A percentile compares a stretch with the other conserved stretches of the same genome.
Conservation (phyloP, 64 coral and sea anemone species). For the Montipora capricornis region DNA sequence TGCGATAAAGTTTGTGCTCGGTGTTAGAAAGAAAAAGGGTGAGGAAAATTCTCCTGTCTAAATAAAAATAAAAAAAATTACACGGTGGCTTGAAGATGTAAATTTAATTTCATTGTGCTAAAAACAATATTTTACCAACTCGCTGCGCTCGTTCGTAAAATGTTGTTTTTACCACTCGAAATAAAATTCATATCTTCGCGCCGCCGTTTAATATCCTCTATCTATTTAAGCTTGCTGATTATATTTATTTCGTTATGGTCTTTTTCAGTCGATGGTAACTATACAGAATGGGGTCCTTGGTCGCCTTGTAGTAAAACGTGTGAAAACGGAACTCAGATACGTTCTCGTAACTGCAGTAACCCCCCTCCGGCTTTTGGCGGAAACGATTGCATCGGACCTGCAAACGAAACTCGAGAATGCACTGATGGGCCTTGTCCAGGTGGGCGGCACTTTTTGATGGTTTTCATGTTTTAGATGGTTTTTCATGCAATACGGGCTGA, state of each 20-base stretch:
- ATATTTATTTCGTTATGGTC: neutral
- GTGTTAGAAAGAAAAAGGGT: too few species aligned
- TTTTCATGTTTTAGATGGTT: neutral
- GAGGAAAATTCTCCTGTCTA: too few species aligned
- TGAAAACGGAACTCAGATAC: neutral
- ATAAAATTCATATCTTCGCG: too few species aligned
- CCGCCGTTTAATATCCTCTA: too few species aligned
- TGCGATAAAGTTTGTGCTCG: too few species aligned
- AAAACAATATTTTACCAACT: too few species aligned
- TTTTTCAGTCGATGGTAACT: constrained; percentile 11
- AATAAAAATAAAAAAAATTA: too few species aligned
- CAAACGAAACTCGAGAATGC: neutral
- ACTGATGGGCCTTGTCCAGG: constrained; percentile 23
- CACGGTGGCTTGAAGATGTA: too few species aligned
- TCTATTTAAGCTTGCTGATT: neutral
- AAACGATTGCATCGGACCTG: constrained; percentile 4
- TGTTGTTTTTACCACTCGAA: too few species aligned
- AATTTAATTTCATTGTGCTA: too few species aligned
- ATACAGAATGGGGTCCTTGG: constrained; percentile 1
- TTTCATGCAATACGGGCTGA: too few species aligned
- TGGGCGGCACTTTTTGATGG: neutral
- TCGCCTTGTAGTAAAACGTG: neutral
- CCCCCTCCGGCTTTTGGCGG: constrained; percentile 26
- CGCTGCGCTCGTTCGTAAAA: too few species aligned
- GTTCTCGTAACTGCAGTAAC: constrained; percentile 1